Evolutionary conservation across 2,888 invertebrate genomes (phyloP), one percentile per base, ranked within the genome.

Genomic region (Gari tellinella): DNA sequence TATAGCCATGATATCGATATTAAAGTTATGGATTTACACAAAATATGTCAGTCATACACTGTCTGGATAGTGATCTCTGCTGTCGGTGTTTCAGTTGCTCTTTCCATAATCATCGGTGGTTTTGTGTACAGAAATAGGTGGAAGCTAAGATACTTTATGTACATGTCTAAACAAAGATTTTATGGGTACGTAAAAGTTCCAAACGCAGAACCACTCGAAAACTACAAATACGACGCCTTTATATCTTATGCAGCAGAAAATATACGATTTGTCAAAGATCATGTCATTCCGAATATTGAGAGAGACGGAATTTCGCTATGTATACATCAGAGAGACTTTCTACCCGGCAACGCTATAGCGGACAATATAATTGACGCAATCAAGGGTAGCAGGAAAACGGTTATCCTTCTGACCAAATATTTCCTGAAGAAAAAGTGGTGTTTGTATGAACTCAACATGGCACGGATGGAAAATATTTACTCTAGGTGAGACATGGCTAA

Each of bases 391-490:
- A 75, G 70, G 57, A 78, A 80, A 45, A 82, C 78, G 1, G 45
- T 84, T 1, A 72, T 81, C 23, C 15, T 86, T 19, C 37, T 86
- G 10, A 62, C 80, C 10, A 43, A 46, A 8, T 23, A 17, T 19
- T 86, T 79, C 53, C 31, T 81, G 4, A 19, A 63, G 12, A 81
- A 80, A 37, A 58, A 78, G n/a, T 83, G 72, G 70, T 84, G 84
- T 72, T 64, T 77, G 55, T 81, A 80, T 49, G 86, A 86, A 62
- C 74, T 84, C 21, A 66, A 79, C 19, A 79, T 79, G 62, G 82
- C 83, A 2, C 41, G 68, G 25, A 70, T 76, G 76, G 81, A 81
- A 45, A 73, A 72, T 51, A 65, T 74, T 8, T 74, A 69, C 46
- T 68, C 74, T 0, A 53, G 65, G 31, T 31, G 10, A n/a, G n/a